These are phyloP conservation scores for Parazoanthus darwini DNA, from an alignment of 92 coral and sea anemone species.

Conservation along the genomic window DNA sequence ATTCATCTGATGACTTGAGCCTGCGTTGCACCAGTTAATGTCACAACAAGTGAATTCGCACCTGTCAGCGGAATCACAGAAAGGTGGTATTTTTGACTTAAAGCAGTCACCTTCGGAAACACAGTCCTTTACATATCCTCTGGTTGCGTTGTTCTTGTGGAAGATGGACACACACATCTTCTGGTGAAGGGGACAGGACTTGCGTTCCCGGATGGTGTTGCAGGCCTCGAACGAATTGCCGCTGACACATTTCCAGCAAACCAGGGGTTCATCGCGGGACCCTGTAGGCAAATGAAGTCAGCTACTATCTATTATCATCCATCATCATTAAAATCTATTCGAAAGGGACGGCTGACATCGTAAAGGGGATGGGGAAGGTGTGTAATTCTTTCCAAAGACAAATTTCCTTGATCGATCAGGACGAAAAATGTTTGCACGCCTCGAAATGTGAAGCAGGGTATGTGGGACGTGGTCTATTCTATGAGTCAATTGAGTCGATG, in stretches of 20 bases:
- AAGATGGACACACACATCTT: constrained; percentile 26
- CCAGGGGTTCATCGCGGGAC: constrained; percentile 9
- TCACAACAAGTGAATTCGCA: constrained; percentile 29
- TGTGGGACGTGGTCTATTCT: no score
- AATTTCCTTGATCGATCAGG: no score
- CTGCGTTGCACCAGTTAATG: constrained; percentile 28
- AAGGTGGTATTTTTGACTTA: constrained; percentile 21
- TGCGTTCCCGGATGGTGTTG: constrained; percentile 20
- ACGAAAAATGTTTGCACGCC: no score
- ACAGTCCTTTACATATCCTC: constrained; percentile 18
- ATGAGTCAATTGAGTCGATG: no score
- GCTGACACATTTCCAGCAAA: constrained; percentile 32
- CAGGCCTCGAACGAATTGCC: constrained; percentile 6
- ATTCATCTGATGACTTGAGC: neutral
- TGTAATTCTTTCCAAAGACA: no score
- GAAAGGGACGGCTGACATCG: no score
- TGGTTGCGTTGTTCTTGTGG: constrained; percentile 25
- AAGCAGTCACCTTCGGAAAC: constrained; percentile 14
- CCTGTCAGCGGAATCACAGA: constrained; percentile 38
- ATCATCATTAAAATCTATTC: no score
- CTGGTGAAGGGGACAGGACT: constrained; percentile 9
- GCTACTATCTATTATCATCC: neutral
- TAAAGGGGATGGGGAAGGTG: no score
- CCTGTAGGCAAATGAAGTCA: neutral
- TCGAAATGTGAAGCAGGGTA: no score